phyloP scores from a whole-genome alignment of 2,888 invertebrate species.

The Congeria kusceri region DNA sequence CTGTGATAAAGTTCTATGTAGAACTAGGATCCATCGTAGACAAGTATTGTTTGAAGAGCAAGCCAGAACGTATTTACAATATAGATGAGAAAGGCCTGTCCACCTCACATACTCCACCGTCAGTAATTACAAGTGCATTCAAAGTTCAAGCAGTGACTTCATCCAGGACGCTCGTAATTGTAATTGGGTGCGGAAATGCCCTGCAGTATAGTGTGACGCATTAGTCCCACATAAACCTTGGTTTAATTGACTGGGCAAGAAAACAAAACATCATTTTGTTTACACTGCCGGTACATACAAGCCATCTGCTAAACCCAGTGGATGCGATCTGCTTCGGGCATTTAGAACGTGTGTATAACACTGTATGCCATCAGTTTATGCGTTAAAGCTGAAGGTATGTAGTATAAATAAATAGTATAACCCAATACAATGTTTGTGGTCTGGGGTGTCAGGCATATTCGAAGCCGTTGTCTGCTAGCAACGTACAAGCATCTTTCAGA shows the following conservation, averaged over 20 bases:
- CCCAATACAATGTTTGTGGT: constrained; percentile 11
- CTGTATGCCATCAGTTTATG: constrained; percentile 33
- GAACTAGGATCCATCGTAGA: no score
- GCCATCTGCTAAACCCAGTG: constrained; percentile 39
- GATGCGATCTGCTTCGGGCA: constrained; percentile 41
- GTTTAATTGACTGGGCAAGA: constrained; percentile 57
- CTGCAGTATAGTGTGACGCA: neutral
- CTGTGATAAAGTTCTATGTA: no score
- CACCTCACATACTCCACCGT: no score
- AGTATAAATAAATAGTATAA: constrained; percentile 4
- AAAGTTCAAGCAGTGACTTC: constrained; percentile 19
- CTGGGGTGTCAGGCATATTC: constrained; percentile 21
- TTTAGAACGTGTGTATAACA: constrained; percentile 34
- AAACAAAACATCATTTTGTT: constrained; percentile 55
- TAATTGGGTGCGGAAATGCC: constrained; percentile 21
- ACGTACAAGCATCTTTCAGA: constrained; percentile 29
- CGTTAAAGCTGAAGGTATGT: constrained; percentile 15
- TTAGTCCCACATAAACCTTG: no score
- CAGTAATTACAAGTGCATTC: neutral
- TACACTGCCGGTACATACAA: constrained; percentile 46
- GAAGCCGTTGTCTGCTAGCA: constrained; percentile 27
- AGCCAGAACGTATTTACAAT: no score
- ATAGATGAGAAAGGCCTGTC: no score
- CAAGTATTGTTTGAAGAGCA: no score
- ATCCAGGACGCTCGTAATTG: neutral